These are phyloP conservation scores for Atrina japonica DNA, from an alignment of 2,888 invertebrate genomes.

Conservation along the genomic window DNA sequence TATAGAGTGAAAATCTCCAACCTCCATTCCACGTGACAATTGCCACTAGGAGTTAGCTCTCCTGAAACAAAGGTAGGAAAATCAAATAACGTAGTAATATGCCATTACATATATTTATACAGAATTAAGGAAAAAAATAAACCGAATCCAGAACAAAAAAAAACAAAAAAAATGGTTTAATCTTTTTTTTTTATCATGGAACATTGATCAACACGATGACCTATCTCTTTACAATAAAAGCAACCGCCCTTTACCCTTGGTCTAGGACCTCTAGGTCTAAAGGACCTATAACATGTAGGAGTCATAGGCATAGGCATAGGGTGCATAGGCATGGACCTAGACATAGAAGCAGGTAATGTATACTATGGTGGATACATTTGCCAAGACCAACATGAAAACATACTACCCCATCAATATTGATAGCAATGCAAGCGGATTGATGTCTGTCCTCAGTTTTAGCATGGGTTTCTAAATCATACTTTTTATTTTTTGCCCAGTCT, in stretches of 20 bases:
- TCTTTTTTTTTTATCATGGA: background rate
- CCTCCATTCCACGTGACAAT: slow-evolving; percentile 22
- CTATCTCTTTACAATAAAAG: slow-evolving; percentile 24
- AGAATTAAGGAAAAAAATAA: background rate
- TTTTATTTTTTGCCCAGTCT: slow-evolving; percentile 22
- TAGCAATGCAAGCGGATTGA: too few species aligned
- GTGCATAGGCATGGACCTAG: background rate
- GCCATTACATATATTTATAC: too few species aligned
- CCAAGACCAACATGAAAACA: background rate
- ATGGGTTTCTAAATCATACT: background rate
- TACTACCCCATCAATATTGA: slow-evolving; percentile 8
- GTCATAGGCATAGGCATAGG: background rate
- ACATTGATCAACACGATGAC: slow-evolving; percentile 15
- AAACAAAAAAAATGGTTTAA: background rate
- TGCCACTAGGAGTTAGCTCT: slow-evolving; percentile 17
- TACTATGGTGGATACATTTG: background rate
- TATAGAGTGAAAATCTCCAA: background rate
- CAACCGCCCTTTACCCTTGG: slow-evolving; percentile 7
- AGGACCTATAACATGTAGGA: slow-evolving; percentile 7
- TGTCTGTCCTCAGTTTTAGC: background rate
- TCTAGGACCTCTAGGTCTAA: too few species aligned
- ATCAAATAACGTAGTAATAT: too few species aligned
- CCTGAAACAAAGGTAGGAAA: slow-evolving; percentile 9
- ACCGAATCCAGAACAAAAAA: background rate
- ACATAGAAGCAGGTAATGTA: background rate